Evolutionary conservation across 2,797 vertebrate species (phyloP).

Genomic region (Sternotherus odoratus): DNA sequence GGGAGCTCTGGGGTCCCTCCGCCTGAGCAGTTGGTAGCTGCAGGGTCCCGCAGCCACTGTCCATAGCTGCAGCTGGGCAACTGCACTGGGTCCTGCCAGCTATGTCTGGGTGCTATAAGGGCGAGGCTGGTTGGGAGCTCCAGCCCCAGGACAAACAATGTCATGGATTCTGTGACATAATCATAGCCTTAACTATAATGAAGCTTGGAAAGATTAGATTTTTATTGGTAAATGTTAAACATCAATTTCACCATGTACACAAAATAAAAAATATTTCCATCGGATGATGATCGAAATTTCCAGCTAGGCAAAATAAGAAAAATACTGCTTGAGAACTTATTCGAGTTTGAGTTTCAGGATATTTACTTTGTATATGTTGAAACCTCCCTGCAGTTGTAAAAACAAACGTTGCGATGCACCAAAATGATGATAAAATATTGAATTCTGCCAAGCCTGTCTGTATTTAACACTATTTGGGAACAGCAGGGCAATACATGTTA

Average conservation of each 20-base stretch:
- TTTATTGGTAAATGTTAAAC: background rate
- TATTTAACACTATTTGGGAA: background rate
- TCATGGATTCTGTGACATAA: too few species aligned
- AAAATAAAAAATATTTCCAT: background rate
- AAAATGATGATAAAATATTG: background rate
- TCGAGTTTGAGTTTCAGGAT: background rate
- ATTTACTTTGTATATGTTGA: background rate
- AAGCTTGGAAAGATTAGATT: background rate
- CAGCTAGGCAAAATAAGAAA: background rate
- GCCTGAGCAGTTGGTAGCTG: too few species aligned
- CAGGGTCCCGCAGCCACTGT: too few species aligned
- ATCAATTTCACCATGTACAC: too few species aligned
- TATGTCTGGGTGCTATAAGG: too few species aligned
- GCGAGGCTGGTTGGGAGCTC: too few species aligned
- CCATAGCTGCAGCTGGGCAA: too few species aligned
- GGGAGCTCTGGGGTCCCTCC: too few species aligned
- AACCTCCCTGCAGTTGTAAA: background rate
- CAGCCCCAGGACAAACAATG: too few species aligned
- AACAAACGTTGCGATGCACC: background rate
- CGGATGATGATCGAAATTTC: background rate
- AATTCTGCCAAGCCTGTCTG: background rate
- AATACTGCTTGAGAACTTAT: background rate
- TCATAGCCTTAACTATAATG: background rate
- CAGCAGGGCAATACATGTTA: background rate
- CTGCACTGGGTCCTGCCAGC: too few species aligned